Base-by-base conservation (phyloP, 2,797 vertebrate species). In the Mergus octosetaceus region DNA sequence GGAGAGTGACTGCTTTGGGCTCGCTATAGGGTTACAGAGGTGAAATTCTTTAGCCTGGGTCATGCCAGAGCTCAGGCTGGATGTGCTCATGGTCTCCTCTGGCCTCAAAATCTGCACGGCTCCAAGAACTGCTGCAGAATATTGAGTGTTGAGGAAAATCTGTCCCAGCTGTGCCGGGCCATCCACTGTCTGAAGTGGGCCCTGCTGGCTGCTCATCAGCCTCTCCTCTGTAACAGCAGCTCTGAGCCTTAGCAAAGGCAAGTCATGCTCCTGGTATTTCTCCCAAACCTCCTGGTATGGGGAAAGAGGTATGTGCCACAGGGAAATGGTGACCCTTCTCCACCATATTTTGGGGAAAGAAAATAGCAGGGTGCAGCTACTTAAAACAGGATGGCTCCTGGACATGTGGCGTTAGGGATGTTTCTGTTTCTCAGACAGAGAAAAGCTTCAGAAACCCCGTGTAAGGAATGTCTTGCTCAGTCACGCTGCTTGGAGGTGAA, bases 381-480 rank as follows among this genome's bases (percentile, higher is more conserved):
- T 60, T 19, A 16, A 16, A 39, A 10, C 60, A 18, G 57, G 36
- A 69, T 30, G 28, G 53, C 27, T 93, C 82, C 65, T 74, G 64
- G 69, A 21, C 7, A 1, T 10, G 0, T 22, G 32, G 25, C 19
- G 4, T 49, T 79, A 39, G 65, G 47, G 69, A 28, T 41, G 4
- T 41, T 92, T 69, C 38, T 56, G 54, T 56, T 84, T 69, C 53
- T 57, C 36, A 71, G 82, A 27, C 32, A n/a, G 65, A 28, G 51
- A 45, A 76, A 81, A 81, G 45, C 77, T 90, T 58, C 38, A 47
- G 80, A 62, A 89, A 34, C 39, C 30, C 16, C 12, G 25, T 9
- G 6, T 61, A 84, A 90, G 71, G 61, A 72, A 15, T 84, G 39
- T 65, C 77, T 91, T 95, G 82, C 92, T 96, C 80, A 86, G 87